A percentile compares a stretch with the other conserved stretches of the same genome.
Evolutionary conservation across 2,797 vertebrate genomes (phyloP).

Genomic region (Acropternis orthonyx): DNA sequence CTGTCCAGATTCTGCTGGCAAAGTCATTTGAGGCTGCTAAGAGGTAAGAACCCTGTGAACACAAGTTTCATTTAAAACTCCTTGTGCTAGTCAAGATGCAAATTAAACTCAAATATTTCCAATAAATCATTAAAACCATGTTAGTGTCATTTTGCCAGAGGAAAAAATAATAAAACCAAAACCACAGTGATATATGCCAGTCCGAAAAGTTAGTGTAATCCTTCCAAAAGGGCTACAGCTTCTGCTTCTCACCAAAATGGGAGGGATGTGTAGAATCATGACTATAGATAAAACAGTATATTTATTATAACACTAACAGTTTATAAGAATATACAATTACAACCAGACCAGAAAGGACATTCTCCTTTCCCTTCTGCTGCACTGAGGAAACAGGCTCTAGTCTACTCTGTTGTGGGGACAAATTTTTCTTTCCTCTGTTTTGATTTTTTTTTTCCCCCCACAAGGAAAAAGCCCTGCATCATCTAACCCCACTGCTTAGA

Average conservation of each 20-base stretch:
- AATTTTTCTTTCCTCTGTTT: not conserved
- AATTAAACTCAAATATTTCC: not conserved
- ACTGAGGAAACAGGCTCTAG: not conserved
- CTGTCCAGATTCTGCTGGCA: conserved; percentile 96
- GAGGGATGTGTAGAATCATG: not conserved
- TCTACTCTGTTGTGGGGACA: not conserved
- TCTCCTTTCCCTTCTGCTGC: not conserved
- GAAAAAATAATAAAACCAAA: not conserved
- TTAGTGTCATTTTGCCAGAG: not conserved
- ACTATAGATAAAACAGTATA: not conserved
- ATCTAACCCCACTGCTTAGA: not conserved
- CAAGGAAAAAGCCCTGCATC: not conserved
- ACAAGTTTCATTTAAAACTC: conserved; percentile 28
- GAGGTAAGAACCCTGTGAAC: conserved; percentile 87
- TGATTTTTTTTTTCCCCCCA: not conserved
- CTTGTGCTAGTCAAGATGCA: not conserved
- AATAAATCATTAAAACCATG: not conserved
- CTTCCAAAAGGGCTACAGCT: not conserved
- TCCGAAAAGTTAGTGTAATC: not conserved
- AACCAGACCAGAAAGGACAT: not conserved
- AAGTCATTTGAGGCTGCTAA: conserved; percentile 97
- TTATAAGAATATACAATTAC: not conserved
- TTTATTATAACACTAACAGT: not conserved
- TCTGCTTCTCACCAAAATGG: not conserved
- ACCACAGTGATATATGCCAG: not conserved